phyloP scores from a whole-genome alignment of 23 tunicate species.

The Diplosoma virens region DNA sequence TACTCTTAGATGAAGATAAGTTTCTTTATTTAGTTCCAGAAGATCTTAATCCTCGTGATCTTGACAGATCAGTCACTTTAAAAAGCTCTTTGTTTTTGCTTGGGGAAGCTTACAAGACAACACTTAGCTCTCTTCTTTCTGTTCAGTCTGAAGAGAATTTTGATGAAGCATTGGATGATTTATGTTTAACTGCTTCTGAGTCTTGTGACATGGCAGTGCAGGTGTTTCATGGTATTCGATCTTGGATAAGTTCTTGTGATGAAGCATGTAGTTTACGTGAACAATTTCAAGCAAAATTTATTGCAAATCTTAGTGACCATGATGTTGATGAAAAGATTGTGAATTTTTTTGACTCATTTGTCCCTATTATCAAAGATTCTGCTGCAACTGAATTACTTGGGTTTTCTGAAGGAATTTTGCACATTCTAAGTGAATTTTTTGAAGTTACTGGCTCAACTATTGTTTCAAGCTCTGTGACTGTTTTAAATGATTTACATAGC shows the following conservation, averaged over 20 bases:
- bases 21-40: not conserved
- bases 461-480: not conserved
- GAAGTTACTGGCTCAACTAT: not conserved
- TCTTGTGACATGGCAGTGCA: not conserved
- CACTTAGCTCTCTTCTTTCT: not conserved
- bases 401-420: not conserved
- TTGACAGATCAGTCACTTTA: not conserved
- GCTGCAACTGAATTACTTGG: no score
- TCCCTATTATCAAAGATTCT: no score
- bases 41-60: not conserved
- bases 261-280: no score
- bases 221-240: not conserved
- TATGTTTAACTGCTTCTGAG: not conserved
- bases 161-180: not conserved
- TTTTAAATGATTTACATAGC: not conserved
- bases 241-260: not conserved
- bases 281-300: no score
- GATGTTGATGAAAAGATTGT: no score
- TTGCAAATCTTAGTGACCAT: no score
- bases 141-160: not conserved
- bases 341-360: no score
- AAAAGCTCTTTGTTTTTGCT: not conserved
- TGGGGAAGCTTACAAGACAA: not conserved
- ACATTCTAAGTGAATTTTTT: conserved; percentile 13
- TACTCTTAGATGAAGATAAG: not conserved